These are phyloP conservation scores for Pterophyllum scalare DNA, from an alignment of 2,113 vertebrate species.

Conservation along the genomic window DNA sequence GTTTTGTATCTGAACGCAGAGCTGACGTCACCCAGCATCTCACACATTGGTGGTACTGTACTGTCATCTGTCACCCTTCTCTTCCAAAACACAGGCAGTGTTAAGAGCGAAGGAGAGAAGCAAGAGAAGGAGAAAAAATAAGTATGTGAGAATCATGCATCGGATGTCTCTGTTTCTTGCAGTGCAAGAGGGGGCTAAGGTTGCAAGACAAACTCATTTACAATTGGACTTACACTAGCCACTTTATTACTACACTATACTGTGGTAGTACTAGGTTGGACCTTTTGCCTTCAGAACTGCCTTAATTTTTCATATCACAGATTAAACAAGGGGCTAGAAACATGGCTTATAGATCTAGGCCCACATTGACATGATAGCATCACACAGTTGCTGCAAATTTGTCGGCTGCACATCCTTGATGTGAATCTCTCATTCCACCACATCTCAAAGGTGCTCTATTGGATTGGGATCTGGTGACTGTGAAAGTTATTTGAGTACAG, in stretches of 20 bases:
- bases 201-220: too few relatives aligned
- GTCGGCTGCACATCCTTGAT: neutral
- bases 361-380: neutral
- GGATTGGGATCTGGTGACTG: neutral
- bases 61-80: constrained; percentile 54
- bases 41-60: constrained; percentile 38
- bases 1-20: constrained; percentile 29
- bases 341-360: neutral
- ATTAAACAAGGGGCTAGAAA: neutral
- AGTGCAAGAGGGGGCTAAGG: neutral
- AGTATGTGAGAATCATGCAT: neutral
- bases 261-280: too few relatives aligned
- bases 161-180: neutral
- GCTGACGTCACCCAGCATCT: constrained; percentile 60
- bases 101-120: constrained; percentile 17
- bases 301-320: too few relatives aligned
- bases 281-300: too few relatives aligned
- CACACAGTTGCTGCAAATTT: too few relatives aligned
- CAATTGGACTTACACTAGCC: neutral
- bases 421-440: neutral
- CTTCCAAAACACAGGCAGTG: constrained; percentile 23
- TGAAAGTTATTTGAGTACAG: neutral
- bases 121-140: neutral
- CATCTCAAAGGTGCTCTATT: neutral
- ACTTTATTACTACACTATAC: neutral